Conservation (phyloP, 2,113 vertebrate species). For the Odontophorus gujanensis region DNA sequence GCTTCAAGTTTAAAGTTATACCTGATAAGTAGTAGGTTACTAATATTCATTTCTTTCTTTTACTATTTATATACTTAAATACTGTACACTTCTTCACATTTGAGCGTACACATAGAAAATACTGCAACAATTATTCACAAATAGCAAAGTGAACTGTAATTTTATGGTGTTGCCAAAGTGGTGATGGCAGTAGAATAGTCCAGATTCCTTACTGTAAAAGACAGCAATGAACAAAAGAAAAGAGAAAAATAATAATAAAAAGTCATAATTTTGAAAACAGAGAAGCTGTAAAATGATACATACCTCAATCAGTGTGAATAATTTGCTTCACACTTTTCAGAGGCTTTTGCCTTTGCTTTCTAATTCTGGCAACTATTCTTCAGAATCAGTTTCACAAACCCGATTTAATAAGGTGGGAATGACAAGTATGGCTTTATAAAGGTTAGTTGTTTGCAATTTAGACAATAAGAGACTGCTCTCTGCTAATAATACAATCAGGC, state of each 20-base stretch:
- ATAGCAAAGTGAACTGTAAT: background rate
- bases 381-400: slow-evolving; percentile 23
- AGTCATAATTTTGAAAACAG: background rate
- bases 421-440: slow-evolving; percentile 40
- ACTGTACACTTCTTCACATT: background rate
- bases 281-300: slow-evolving; percentile 25
- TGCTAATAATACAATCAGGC: background rate
- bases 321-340: slow-evolving; percentile 35
- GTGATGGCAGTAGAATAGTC: background rate
- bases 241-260: background rate
- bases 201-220: background rate
- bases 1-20: background rate
- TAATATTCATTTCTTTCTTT: background rate
- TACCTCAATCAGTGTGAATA: slow-evolving; percentile 36
- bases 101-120: background rate
- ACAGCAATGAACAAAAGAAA: slow-evolving; percentile 22
- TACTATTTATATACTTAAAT: background rate
- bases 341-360: background rate
- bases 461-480: background rate
- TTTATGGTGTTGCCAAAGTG: background rate
- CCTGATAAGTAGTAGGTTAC: background rate
- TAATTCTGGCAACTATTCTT: slow-evolving; percentile 35
- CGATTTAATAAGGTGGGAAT: slow-evolving; percentile 23
- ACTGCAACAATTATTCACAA: background rate
- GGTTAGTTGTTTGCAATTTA: slow-evolving; percentile 8